Conservation (phyloP, 2,113 vertebrate genomes). For the Notothenia coriiceps region DNA sequence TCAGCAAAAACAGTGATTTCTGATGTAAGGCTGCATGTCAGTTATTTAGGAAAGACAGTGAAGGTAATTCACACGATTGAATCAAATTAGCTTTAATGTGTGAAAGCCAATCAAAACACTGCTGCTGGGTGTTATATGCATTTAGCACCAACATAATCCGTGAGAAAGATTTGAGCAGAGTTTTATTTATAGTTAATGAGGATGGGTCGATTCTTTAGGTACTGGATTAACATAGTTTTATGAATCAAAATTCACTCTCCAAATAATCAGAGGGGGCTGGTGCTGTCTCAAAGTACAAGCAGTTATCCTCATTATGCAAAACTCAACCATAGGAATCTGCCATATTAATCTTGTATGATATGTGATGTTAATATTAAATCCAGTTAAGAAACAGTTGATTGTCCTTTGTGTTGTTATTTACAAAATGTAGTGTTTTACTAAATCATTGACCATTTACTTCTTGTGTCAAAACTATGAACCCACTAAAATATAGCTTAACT, state of each 20-base stretch:
- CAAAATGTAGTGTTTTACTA: too few species aligned
- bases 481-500: too few species aligned
- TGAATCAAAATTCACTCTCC: not conserved
- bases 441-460: too few species aligned
- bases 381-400: not conserved
- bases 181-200: not conserved
- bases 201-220: not conserved
- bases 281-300: constrained; percentile 13
- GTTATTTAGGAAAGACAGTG: constrained; percentile 3
- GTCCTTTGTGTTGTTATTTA: too few species aligned
- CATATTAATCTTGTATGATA: constrained; percentile 7
- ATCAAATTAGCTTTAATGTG: constrained; percentile 18
- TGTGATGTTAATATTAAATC: constrained; percentile 7
- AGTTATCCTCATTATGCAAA: constrained; percentile 38
- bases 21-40: not conserved
- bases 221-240: not conserved
- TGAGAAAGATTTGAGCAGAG: not conserved
- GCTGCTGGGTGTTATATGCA: constrained; percentile 1
- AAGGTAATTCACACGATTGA: not conserved
- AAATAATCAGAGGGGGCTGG: constrained; percentile 5
- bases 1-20: not conserved
- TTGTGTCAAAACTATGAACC: too few species aligned
- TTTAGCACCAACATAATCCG: constrained; percentile 9
- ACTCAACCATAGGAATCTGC: constrained; percentile 7
- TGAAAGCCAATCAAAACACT: constrained; percentile 23